A percentile compares a stretch with the other conserved stretches of the same genome.
Conservation (phyloP, 1,140 invertebrate genomes). For the Diorhabda carinulata region DNA sequence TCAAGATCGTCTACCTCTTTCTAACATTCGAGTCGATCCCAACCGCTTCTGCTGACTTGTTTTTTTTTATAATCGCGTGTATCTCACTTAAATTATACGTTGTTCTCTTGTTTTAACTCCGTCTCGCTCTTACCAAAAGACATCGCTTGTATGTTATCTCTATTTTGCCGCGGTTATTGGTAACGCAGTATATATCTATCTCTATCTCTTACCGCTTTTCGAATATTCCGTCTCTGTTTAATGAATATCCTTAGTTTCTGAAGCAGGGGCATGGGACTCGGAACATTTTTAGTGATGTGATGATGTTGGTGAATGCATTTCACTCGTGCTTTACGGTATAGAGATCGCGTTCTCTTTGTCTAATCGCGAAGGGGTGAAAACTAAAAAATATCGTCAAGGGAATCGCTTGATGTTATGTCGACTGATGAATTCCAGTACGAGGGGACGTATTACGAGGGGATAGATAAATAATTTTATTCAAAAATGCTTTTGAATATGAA, state of each 20-base stretch:
- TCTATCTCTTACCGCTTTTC: constrained; percentile 4
- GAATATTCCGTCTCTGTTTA: constrained; percentile 15
- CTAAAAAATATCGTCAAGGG: constrained; percentile 27
- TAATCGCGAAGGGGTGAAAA: constrained; percentile 19
- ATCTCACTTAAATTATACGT: constrained; percentile 30
- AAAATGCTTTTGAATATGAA: no score
- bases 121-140: constrained; percentile 11
- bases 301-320: constrained; percentile 5
- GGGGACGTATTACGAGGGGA: background rate
- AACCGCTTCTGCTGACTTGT: constrained; percentile 17
- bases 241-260: constrained; percentile 17
- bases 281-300: constrained; percentile 5
- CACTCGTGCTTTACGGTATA: constrained; percentile 6
- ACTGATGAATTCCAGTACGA: constrained; percentile 19
- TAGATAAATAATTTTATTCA: no score
- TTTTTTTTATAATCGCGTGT: constrained; percentile 26
- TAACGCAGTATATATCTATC: constrained; percentile 19
- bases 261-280: constrained; percentile 6
- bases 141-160: background rate
- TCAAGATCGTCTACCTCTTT: constrained; percentile 15
- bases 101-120: constrained; percentile 26
- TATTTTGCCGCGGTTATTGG: constrained; percentile 14
- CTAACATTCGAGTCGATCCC: constrained; percentile 16
- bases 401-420: constrained; percentile 11
- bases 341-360: constrained; percentile 10